These are phyloP conservation scores for Deroplatys truncata DNA, from an alignment of 2,888 invertebrate genomes.

Conservation along the genomic window DNA sequence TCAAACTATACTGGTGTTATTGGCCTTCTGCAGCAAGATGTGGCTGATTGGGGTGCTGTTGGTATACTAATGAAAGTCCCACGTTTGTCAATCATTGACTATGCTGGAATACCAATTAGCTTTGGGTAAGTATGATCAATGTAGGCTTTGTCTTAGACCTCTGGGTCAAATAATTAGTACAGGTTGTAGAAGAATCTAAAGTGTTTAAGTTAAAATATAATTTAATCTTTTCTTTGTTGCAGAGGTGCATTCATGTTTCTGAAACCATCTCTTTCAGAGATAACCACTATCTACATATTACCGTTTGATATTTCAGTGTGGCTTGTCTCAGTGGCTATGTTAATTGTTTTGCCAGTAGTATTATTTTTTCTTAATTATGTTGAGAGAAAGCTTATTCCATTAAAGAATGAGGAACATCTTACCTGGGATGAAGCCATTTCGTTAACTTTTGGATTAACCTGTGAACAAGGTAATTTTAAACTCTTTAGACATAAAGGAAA, in stretches of 20 bases:
- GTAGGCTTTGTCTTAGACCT: no score
- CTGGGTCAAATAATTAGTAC: no score
- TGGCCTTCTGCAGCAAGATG: not conserved
- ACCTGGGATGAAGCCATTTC: not conserved
- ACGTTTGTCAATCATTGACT: not conserved
- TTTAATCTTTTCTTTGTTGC: not conserved
- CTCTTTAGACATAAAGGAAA: not conserved
- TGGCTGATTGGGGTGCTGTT: not conserved
- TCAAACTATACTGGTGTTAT: not conserved
- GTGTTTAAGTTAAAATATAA: no score
- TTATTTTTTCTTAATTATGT: not conserved
- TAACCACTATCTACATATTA: not conserved
- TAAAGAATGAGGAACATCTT: not conserved
- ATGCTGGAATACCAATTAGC: not conserved
- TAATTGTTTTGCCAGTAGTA: not conserved
- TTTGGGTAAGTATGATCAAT: not conserved
- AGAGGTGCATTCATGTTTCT: constrained; percentile 9
- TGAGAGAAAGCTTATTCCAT: not conserved
- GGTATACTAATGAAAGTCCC: not conserved
- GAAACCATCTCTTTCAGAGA: constrained; percentile 1
- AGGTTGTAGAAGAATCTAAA: no score
- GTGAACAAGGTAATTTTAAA: not conserved
- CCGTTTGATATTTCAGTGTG: not conserved
- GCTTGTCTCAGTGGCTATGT: not conserved
- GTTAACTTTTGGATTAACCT: not conserved